Evolutionary conservation across 2,797 vertebrate genomes (phyloP), one percentile per base, ranked within the genome.

Genomic region (Scyliorhinus canicula): DNA sequence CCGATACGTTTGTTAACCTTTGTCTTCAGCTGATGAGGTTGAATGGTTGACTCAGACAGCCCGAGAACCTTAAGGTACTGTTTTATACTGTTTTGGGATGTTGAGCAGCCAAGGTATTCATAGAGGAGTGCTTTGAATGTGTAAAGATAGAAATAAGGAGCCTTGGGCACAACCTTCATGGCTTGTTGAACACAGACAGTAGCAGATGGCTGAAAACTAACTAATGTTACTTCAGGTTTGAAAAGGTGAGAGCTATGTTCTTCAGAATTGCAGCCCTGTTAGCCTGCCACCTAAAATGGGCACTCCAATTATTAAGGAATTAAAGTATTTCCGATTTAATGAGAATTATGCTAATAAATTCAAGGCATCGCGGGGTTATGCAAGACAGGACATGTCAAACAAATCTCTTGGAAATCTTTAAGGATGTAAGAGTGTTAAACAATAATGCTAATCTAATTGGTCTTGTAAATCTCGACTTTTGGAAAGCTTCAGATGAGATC

Each of bases 271-370:
- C 44, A 40, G 57, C 4, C 85, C 14, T 60, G 52, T 91, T 40
- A 40, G 1, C n/a, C 52, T 57, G 52, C 40, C 65, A 91, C 65
- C 88, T 91, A 91, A 65, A 91, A 44, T 65, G 60, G n/a, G 8
- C 1, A 65, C n/a, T 44, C 40, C n/a, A 91, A 91, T 91, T 44
- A 44, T 91, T 91, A 26, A 3, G 0, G 21, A 65, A 65, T 44
- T 19, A 24, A 82, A 82, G 19, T 26, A 82, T 82, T 82, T 82
- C 21, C 19, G 44, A 9, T 24, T 82, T 47, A 47, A 82, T 82
- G 21, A 82, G 79, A 82, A 47, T 91, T 63, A 91, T 44, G 60
- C 60, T 65, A 24, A 91, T 91, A 65, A 40, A 91, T 63, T 91
- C 57, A 65, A 26, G n/a, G 8, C 57, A 24, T 40, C 60, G n/a